phyloP scores from a whole-genome alignment of 2,888 invertebrate species.

The Dascillus cervinus region DNA sequence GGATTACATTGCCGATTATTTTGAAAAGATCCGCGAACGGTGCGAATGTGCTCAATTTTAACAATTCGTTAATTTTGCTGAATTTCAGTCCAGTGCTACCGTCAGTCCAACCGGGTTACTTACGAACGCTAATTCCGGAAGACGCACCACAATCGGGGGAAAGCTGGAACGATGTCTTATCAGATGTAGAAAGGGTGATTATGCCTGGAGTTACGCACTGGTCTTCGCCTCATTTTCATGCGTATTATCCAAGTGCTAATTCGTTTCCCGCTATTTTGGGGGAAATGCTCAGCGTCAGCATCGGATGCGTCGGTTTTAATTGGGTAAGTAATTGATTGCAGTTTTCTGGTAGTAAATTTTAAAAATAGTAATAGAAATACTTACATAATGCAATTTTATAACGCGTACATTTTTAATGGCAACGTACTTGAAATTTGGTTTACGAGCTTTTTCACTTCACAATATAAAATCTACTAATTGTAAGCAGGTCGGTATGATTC shows the following conservation, averaged over 20 bases:
- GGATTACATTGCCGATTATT: constrained; percentile 85
- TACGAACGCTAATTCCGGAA: constrained; percentile 70
- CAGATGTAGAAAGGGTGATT: constrained; percentile 79
- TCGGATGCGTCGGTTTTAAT: constrained; percentile 80
- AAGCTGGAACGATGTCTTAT: constrained; percentile 77
- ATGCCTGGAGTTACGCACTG: constrained; percentile 94
- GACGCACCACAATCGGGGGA: constrained; percentile 78
- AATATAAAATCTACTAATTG: too few relatives aligned
- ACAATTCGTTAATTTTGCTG: too few relatives aligned
- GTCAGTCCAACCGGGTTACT: constrained; percentile 83
- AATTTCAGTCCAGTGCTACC: constrained; percentile 71
- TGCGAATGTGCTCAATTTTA: too few relatives aligned
- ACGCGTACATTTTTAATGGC: too few relatives aligned
- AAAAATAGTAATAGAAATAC: too few relatives aligned
- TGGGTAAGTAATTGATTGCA: too few relatives aligned
- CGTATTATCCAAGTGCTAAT: constrained; percentile 78
- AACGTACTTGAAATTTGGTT: too few relatives aligned
- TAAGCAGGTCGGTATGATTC: too few relatives aligned
- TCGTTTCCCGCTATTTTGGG: constrained; percentile 82
- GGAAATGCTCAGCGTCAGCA: constrained; percentile 73
- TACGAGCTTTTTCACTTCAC: too few relatives aligned
- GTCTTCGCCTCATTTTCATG: constrained; percentile 91
- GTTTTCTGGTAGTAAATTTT: too few relatives aligned
- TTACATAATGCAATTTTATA: too few relatives aligned
- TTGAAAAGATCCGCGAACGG: constrained; percentile 74